Evolutionary conservation across 2,888 invertebrate genomes (phyloP).

Genomic region (Lithosia quadra): DNA sequence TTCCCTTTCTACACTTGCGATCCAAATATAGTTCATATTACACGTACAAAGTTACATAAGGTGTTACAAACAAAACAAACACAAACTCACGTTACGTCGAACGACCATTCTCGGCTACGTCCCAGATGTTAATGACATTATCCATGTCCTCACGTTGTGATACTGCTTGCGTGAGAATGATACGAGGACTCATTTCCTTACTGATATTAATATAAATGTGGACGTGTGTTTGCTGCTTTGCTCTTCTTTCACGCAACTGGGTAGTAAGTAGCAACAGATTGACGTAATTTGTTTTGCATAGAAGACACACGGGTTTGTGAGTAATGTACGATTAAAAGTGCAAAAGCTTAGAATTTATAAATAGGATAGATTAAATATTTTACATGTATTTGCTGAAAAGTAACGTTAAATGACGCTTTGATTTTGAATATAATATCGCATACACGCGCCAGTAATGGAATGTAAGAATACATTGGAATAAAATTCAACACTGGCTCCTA

Average conservation of each 20-base stretch:
- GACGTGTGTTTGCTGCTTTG: neutral
- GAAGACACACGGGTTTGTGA: neutral
- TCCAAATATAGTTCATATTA: neutral
- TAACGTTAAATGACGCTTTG: too few species aligned
- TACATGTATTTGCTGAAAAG: too few species aligned
- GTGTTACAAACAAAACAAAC: conserved; percentile 43
- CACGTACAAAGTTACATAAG: conserved; percentile 16
- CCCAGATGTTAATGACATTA: conserved; percentile 43
- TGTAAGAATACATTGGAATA: too few species aligned
- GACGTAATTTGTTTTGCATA: neutral
- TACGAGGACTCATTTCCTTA: conserved; percentile 31
- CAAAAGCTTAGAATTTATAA: too few species aligned
- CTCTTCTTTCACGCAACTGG: neutral
- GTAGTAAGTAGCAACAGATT: neutral
- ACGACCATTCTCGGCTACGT: conserved; percentile 31
- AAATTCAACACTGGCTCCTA: too few species aligned
- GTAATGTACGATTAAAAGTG: too few species aligned
- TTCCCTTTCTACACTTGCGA: neutral
- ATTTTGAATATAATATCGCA: too few species aligned
- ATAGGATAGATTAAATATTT: too few species aligned
- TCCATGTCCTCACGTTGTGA: conserved; percentile 33
- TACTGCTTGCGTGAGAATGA: conserved; percentile 29
- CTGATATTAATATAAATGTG: neutral
- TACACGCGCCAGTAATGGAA: too few species aligned
- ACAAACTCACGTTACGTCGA: conserved; percentile 34